Base-by-base conservation (phyloP, 2,113 vertebrate genomes). In the Pterocles orientalis region DNA sequence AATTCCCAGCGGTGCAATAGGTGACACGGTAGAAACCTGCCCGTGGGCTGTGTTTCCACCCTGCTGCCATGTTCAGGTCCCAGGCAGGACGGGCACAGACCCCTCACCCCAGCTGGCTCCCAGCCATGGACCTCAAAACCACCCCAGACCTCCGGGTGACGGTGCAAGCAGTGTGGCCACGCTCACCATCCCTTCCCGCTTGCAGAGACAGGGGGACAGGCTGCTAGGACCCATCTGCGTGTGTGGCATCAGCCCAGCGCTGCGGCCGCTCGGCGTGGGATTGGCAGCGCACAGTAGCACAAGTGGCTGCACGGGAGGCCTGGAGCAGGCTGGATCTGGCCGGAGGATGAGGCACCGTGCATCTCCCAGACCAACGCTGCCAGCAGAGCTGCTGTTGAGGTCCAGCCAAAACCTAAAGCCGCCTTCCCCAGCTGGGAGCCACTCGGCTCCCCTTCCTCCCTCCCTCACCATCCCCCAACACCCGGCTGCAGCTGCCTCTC, bases 401-500 rank as follows among this genome's bases (percentile, higher is more conserved):
- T 39, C 69, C 83, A 31, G 86, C 92, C 96, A 94, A 96, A 78
- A 92, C 36, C 72, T 58, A 36, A 83, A 94, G 51, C 80, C 2
- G 18, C 50, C n/a, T 54, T 79, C 24, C 24, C 68, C 92, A 92
- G 88, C 88, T 93, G 94, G 90, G 88, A 88, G 71, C 39, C 5
- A 3, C 1, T 2, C 47, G 14, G 73, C 34, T 88, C 60, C 91
- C 75, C 47, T 31, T 68, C 41, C 68, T 89, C 81, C 76, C 61
- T 61, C 48, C 72, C 19, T 2, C 13, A 17, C 72, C 2, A 2
- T 23, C 12, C 79, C 75, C 61, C 39, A n/a, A 33, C 92, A 90
- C 93, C 94, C 45, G 19, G 90, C 75, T 78, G 88, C 96, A 93
- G 94, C 93, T 90, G 95, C 92, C 79, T 66, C 31, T 83, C 21